Conservation (phyloP, 2,888 invertebrate species). For the Netelia melanura region DNA sequence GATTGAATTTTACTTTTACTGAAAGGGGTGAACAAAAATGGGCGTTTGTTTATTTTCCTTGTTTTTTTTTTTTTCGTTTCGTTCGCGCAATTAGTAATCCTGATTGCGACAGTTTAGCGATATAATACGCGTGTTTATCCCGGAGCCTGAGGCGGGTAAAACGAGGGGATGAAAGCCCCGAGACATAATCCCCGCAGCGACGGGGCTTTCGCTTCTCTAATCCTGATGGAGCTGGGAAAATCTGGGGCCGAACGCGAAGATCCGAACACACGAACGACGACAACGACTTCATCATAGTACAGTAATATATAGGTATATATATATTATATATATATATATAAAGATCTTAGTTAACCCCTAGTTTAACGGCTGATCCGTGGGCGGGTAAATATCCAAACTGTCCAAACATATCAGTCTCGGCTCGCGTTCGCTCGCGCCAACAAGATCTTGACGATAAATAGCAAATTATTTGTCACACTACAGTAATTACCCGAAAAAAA, state of each 20-base stretch:
- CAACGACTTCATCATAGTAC: conserved; percentile 41
- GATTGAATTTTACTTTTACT: background rate
- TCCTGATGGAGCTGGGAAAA: conserved; percentile 61
- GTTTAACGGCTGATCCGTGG: conserved; percentile 54
- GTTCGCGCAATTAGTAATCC: conserved; percentile 65
- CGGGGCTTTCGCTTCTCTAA: conserved; percentile 44
- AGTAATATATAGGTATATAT: conserved; percentile 31
- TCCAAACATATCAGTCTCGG: conserved; percentile 66
- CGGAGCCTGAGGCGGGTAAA: conserved; percentile 31
- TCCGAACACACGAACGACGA: conserved; percentile 25
- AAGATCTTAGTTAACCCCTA: conserved; percentile 45
- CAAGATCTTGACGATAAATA: background rate
- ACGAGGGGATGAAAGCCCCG: conserved; percentile 55
- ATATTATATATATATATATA: conserved; percentile 33
- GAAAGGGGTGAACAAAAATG: background rate
- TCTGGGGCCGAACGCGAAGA: conserved; percentile 22
- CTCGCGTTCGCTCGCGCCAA: conserved; percentile 1
- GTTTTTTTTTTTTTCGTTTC: no score
- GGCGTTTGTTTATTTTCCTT: conserved; percentile 29
- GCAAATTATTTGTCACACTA: background rate
- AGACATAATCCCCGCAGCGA: conserved; percentile 46
- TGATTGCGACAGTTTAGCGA: conserved; percentile 58
- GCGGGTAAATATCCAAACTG: conserved; percentile 59
- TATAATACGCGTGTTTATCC: conserved; percentile 52
- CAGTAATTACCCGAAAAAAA: background rate